A percentile compares a stretch with the other conserved stretches of the same genome.
phyloP scores from a whole-genome alignment of 2,797 vertebrate species.

The Epinephelus malabaricus region DNA sequence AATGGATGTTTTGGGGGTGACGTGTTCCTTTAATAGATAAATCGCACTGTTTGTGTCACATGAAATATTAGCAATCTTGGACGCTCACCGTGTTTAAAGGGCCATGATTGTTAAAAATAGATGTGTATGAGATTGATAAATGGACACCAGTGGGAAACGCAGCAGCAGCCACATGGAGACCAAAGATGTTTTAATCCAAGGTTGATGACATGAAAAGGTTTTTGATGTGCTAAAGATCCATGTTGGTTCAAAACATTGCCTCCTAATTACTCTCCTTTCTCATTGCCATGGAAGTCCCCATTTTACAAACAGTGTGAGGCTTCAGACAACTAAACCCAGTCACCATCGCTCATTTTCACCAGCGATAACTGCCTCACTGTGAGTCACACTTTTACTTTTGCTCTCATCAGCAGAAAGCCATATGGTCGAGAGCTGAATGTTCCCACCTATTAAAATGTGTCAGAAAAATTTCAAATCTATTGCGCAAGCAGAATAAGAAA shows the following conservation, averaged over 20 bases:
- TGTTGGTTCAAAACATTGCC: not conserved
- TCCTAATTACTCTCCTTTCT: not conserved
- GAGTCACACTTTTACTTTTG: slow-evolving; percentile 52
- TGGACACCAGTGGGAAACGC: not conserved
- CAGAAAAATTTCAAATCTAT: slow-evolving; percentile 48
- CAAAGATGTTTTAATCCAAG: not conserved
- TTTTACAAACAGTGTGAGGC: slow-evolving; percentile 25
- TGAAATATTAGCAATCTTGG: not conserved
- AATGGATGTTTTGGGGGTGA: too few species aligned
- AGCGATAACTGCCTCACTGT: slow-evolving; percentile 31
- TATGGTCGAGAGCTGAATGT: slow-evolving; percentile 50
- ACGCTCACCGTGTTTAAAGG: not conserved
- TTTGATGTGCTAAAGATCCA: not conserved
- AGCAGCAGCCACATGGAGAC: not conserved
- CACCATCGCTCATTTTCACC: slow-evolving; percentile 34
- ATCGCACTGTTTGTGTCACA: not conserved
- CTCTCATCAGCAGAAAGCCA: slow-evolving; percentile 63
- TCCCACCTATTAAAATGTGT: slow-evolving; percentile 69
- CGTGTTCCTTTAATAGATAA: not conserved
- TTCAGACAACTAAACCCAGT: slow-evolving; percentile 19
- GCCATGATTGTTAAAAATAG: not conserved
- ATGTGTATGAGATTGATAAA: not conserved
- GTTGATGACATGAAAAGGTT: not conserved
- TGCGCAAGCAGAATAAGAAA: slow-evolving; percentile 33
- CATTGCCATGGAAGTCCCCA: not conserved